Evolutionary conservation across 1,140 invertebrate genomes (phyloP).

Genomic region (Pseudobourletiella spinata): DNA sequence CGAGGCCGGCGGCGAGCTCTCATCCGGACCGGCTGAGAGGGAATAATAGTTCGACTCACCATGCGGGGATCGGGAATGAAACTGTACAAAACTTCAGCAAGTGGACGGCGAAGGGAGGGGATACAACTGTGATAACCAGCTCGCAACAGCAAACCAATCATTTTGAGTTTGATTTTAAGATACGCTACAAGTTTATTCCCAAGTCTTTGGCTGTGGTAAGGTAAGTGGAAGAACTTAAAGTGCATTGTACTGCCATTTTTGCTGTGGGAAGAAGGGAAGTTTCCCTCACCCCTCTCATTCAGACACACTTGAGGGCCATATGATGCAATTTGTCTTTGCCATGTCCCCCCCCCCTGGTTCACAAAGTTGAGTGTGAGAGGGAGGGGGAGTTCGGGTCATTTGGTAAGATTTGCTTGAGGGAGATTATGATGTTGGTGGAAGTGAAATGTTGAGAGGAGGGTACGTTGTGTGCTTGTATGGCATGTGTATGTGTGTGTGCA

Average conservation of each 20-base stretch:
- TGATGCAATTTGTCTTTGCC: neutral
- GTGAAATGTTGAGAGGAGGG: too few relatives aligned
- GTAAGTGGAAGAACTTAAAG: too few relatives aligned
- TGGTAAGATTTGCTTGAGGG: too few relatives aligned
- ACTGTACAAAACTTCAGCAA: constrained; percentile 7
- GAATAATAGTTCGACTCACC: neutral
- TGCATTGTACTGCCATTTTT: neutral
- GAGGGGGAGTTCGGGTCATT: too few relatives aligned
- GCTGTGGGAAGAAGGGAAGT: neutral
- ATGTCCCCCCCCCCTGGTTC: neutral
- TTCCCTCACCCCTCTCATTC: neutral
- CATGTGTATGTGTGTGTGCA: too few relatives aligned
- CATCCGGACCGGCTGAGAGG: neutral
- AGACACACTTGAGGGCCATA: neutral
- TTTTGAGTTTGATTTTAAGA: constrained; percentile 38
- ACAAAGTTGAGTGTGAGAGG: neutral
- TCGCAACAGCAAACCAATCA: constrained; percentile 11
- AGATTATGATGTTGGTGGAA: too few relatives aligned
- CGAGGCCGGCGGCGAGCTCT: neutral
- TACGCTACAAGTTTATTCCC: constrained; percentile 68
- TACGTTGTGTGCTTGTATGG: too few relatives aligned
- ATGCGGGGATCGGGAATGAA: neutral
- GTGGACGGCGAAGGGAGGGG: constrained; percentile 11
- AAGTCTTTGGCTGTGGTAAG: constrained; percentile 63
- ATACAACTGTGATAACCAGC: constrained; percentile 22